Percentiles rank a stretch among this genome's conserved stretches.
Evolutionary conservation across 2,113 vertebrate genomes (phyloP).

Genomic region (Dasypus novemcinctus): DNA sequence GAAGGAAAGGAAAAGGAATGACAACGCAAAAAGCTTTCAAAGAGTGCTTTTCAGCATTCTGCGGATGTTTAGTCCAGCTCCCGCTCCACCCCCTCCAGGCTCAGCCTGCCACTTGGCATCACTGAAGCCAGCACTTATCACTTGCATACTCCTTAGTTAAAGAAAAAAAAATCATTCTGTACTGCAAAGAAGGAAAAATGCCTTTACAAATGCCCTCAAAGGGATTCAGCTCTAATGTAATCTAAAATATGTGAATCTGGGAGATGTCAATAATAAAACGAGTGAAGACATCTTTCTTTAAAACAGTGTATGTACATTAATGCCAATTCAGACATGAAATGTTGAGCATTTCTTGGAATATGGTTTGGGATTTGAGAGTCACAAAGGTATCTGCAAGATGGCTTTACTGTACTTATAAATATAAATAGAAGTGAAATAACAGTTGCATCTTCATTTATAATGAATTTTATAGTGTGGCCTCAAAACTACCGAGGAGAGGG

Average conservation of each 20-base stretch:
- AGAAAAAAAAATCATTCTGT: conserved; percentile 18
- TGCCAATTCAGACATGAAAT: conserved; percentile 67
- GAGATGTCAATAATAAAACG: conserved; percentile 59
- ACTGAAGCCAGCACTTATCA: neutral
- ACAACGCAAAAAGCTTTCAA: conserved; percentile 62
- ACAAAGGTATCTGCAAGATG: conserved; percentile 65
- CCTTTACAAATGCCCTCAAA: conserved; percentile 59
- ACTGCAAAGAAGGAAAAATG: neutral
- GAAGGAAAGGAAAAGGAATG: conserved; percentile 18
- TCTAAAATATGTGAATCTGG: conserved; percentile 57
- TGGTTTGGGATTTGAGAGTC: conserved; percentile 69
- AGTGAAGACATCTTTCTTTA: conserved; percentile 72
- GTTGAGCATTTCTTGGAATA: conserved; percentile 69
- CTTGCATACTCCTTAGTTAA: conserved; percentile 40
- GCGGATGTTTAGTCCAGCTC: conserved; percentile 15
- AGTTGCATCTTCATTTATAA: conserved; percentile 65
- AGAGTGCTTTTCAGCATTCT: conserved; percentile 53
- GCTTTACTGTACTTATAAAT: conserved; percentile 61
- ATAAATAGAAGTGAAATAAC: conserved; percentile 70
- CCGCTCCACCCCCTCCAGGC: neutral
- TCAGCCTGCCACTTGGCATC: conserved; percentile 17
- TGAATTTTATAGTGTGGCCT: conserved; percentile 14
- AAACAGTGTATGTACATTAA: conserved; percentile 68
- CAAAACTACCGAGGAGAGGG: conserved; percentile 57
- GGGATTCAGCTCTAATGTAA: conserved; percentile 10